Evolutionary conservation across 2,113 vertebrate genomes (phyloP), one percentile per base, ranked within the genome.

Genomic region (Tragelaphus imberbis): DNA sequence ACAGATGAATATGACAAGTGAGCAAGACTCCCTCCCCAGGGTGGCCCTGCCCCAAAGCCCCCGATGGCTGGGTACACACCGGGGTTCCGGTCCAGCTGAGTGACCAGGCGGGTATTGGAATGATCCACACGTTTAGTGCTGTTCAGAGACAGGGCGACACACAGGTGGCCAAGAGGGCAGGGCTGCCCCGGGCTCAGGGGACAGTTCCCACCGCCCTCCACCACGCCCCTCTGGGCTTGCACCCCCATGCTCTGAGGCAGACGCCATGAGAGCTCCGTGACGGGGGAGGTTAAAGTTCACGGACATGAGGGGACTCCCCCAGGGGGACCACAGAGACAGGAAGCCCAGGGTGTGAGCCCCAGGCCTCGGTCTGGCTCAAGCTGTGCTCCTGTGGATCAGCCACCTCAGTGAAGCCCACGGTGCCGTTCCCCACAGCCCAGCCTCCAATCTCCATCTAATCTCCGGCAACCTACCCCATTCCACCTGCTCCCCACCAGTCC

Each of bases 81-180:
- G 30, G 99, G 99, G 97, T 99, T 99, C 84, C 99, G 99, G 97
- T 99, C 99, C 71, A 99, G 98, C 97, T 99, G 99, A 1, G 99
- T 99, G 97, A 99, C 99, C 89, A 99, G 99, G 93, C 99, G 99
- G 58, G 99, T 99, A 97, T 99, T 99, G 53, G 99, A 99, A 97
- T 99, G 99, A 95, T 99, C 99, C 25, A 99, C 99, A 5, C 99
- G 98, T 82, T 99, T 99, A 97, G 99, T 99, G 99, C 99, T 99
- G 75, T 68, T 61, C 5, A 51, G 89, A 98, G 33, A 96, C 49
- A 88, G 44, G 25, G 40, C 5, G 4, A 7, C 8, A 16, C 9
- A 12, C 30, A 47, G 5, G 1, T 2, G 17, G 84, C n/a, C 6
- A 1, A 15, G 11, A 12, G 7, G 7, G 47, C 5, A 11, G 14